A percentile compares a stretch with the other conserved stretches of the same genome.
phyloP scores from a whole-genome alignment of 2,888 invertebrate genomes.

The Gymnocheta viridis region DNA sequence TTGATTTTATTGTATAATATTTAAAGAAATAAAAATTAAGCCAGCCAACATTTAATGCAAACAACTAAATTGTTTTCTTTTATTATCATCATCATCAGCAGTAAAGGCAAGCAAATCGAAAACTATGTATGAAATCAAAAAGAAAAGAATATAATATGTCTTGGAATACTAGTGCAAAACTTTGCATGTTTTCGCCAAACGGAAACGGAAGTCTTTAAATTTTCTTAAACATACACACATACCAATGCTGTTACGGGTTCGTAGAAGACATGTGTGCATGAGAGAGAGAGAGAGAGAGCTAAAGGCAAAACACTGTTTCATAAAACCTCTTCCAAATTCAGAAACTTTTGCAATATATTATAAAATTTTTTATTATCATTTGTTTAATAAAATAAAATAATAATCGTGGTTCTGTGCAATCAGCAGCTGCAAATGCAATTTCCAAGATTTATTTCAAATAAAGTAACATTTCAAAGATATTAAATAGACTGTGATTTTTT shows the following conservation, averaged over 20 bases:
- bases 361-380: not conserved
- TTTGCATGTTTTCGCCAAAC: conserved; percentile 63
- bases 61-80: not conserved
- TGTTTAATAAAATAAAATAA: not conserved
- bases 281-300: not conserved
- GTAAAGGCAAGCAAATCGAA: conserved; percentile 4
- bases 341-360: conserved; percentile 20
- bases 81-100: conserved; percentile 24
- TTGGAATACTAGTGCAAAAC: conserved; percentile 17
- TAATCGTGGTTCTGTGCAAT: not conserved
- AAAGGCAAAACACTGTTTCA: not conserved
- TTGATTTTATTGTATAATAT: conserved; percentile 59
- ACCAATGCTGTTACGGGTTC: not conserved
- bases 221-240: conserved; percentile 37
- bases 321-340: conserved; percentile 5
- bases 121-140: not conserved
- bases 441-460: not conserved
- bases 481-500: too few relatives aligned
- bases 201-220: conserved; percentile 66
- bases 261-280: not conserved
- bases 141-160: not conserved
- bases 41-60: not conserved
- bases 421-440: not conserved
- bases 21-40: conserved; percentile 32
- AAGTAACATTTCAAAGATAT: not conserved